Evolutionary conservation across 2,888 invertebrate genomes (phyloP), one percentile per base, ranked within the genome.

Genomic region (Ptychoptera contaminata): DNA sequence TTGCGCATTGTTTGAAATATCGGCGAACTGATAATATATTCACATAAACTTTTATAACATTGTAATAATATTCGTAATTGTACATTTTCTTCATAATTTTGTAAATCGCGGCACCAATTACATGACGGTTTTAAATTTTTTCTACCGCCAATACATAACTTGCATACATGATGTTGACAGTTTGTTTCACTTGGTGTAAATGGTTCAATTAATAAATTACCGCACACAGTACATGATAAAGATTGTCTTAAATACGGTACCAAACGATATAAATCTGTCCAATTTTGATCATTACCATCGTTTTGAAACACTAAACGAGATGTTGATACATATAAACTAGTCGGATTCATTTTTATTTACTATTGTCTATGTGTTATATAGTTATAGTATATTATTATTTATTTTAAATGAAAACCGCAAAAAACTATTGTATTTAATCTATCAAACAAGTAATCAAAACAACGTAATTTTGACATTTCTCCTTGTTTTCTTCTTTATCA

Each of bases 161-260:
- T 79, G 63, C 92, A 92, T 35, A 92, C 83, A 67, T 87, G 84
- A 66, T 93, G 92, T 62, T 84, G 84, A 66, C 92, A 92, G 50
- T 77, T 77, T 4, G 78, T 76, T 54, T 77, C 78, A 15, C 74
- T 74, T 12, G 90, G 86, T 32, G 84, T 79, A 58, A 79, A 79
- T 7, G 92, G 91, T 58, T 85, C 82, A 52, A 79, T 78, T 46
- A 91, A 65, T 52, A 92, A 71, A 59, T 82, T 79, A 49, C 82
- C 81, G 65, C 93, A 93, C 45, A 91, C 90, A 46, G 83, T 85
- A 67, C 93, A 93, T 53, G 86, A 83, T 55, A 93, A 71, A 50
- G 86, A 82, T 62, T 87, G 86, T 47, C 90, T 74, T 58, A 92
- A 71, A 67, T 84, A 84, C 6, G 87, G 85, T 54, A 92, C 75